Evolutionary conservation across 2,113 vertebrate species (phyloP).

Genomic region (Sebastes fasciatus): DNA sequence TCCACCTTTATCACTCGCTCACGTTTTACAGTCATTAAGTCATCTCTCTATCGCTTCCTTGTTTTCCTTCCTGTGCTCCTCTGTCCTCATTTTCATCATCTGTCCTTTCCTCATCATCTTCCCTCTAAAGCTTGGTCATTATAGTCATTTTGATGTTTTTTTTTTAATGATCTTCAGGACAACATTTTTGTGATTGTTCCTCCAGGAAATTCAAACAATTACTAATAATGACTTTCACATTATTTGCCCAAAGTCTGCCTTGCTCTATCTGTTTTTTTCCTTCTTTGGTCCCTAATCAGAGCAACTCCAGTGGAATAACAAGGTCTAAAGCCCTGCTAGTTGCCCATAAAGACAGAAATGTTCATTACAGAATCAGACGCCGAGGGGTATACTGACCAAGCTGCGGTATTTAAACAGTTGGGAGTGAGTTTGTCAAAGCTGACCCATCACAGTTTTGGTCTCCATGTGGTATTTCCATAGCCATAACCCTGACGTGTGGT

Average conservation of each 20-base stretch:
- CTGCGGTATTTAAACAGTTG: too few relatives aligned
- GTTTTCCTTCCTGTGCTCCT: constrained; percentile 1
- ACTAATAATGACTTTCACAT: too few relatives aligned
- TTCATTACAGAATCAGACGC: too few relatives aligned
- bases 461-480: too few relatives aligned
- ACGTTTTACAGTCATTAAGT: constrained; percentile 16
- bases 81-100: constrained; percentile 12
- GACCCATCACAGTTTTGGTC: too few relatives aligned
- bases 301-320: not conserved
- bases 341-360: not conserved
- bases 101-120: not conserved
- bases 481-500: too few relatives aligned
- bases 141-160: not conserved
- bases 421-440: too few relatives aligned
- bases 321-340: not conserved
- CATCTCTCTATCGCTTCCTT: not conserved
- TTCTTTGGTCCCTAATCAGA: not conserved
- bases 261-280: not conserved
- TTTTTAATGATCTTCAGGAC: too few relatives aligned
- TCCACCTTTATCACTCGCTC: not conserved
- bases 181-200: too few relatives aligned
- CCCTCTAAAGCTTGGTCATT: constrained; percentile 11
- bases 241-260: not conserved
- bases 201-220: too few relatives aligned
- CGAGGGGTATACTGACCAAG: too few relatives aligned